Conservation (phyloP, 1,140 invertebrate genomes). For the Neotoxoptera formosana region DNA sequence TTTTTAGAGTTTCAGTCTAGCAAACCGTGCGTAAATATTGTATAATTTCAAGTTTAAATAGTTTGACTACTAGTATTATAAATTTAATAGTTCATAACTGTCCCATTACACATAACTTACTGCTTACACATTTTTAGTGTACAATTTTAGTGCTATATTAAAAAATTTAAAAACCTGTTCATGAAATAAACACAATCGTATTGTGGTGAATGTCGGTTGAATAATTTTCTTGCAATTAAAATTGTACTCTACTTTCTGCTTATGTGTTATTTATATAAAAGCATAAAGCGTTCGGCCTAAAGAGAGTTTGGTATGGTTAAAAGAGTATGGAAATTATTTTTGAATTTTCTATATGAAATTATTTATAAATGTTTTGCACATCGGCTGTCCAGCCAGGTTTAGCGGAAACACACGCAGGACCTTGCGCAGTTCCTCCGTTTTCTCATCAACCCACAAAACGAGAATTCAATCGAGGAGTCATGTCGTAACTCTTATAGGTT, state of each 20-base stretch:
- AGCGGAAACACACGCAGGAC: not conserved
- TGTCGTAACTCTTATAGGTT: not conserved
- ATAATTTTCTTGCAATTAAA: not conserved
- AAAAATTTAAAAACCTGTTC: conserved; percentile 21
- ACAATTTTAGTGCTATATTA: not conserved
- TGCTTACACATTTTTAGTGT: not conserved
- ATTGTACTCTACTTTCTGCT: not conserved
- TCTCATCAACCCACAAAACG: not conserved
- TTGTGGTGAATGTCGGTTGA: not conserved
- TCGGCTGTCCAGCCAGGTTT: not conserved
- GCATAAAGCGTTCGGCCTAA: not conserved
- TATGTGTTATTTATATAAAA: not conserved
- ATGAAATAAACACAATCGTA: not conserved
- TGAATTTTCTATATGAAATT: not conserved
- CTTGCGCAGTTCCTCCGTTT: not conserved
- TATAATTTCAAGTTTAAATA: conserved; percentile 32
- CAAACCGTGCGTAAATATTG: conserved; percentile 6
- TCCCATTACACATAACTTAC: conserved; percentile 28
- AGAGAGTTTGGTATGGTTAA: not conserved
- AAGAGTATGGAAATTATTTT: not conserved
- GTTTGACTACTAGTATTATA: not conserved
- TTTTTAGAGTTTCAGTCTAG: conserved; percentile 15
- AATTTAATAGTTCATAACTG: conserved; percentile 44
- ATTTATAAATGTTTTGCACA: not conserved
- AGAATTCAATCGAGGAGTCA: not conserved